Conservation (phyloP, 2,797 vertebrate species). For the Orientallactaga sibirica region DNA sequence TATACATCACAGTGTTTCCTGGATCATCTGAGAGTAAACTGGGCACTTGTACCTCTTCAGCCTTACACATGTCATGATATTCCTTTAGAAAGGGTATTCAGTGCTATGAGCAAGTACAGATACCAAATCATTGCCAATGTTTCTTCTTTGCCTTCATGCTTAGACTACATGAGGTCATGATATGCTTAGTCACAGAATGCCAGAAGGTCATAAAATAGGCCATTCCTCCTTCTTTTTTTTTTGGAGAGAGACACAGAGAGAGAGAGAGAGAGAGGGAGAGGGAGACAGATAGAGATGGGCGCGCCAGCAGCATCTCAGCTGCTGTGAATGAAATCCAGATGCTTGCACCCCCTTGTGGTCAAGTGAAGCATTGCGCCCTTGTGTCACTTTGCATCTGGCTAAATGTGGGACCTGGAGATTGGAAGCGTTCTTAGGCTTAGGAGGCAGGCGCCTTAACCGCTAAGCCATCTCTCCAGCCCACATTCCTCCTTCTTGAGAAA, state of each 20-base stretch:
- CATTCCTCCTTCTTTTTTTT: no score
- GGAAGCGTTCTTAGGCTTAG: no score
- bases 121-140: neutral
- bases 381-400: no score
- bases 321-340: no score
- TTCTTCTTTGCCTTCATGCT: neutral
- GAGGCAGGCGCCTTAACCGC: no score
- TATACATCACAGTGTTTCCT: neutral
- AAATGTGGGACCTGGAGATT: no score
- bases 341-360: no score
- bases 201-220: slow-evolving; percentile 1
- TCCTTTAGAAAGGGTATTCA: slow-evolving; percentile 53
- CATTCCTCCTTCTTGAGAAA: slow-evolving; percentile 69
- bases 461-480: neutral
- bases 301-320: no score
- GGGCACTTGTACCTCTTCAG: slow-evolving; percentile 9
- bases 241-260: no score
- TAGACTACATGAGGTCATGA: slow-evolving; percentile 33
- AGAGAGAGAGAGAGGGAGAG: no score
- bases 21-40: neutral
- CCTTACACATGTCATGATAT: neutral
- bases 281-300: no score
- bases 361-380: no score
- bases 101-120: neutral
- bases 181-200: slow-evolving; percentile 63